phyloP scores from a whole-genome alignment of 2,888 invertebrate genomes.

The Hypomecis atomaria region DNA sequence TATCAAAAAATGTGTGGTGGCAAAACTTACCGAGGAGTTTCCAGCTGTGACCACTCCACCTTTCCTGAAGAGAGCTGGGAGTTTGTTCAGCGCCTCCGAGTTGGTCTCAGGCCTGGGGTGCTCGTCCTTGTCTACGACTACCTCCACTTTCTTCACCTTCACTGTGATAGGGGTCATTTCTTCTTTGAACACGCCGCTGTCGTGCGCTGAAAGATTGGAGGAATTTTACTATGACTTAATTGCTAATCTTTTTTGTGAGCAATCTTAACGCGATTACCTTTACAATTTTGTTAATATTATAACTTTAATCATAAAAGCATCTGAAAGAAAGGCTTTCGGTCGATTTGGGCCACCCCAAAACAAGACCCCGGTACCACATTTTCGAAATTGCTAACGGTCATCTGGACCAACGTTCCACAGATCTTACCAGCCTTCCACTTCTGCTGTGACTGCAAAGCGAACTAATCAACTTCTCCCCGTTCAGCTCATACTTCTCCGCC shows the following conservation, averaged over 20 bases:
- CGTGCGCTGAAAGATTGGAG: conserved; percentile 86
- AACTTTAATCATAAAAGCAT: too few relatives aligned
- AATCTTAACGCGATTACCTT: too few relatives aligned
- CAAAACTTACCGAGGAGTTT: conserved; percentile 90
- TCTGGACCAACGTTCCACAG: background rate
- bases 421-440: conserved; percentile 92
- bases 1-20: background rate
- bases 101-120: conserved; percentile 95
- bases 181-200: conserved; percentile 93
- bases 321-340: too few relatives aligned
- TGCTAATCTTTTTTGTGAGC: too few relatives aligned
- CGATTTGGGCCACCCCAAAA: too few relatives aligned
- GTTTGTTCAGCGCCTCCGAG: conserved; percentile 90
- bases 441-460: conserved; percentile 92
- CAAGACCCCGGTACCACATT: too few relatives aligned
- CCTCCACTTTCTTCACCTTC: conserved; percentile 92
- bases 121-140: conserved; percentile 93
- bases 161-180: conserved; percentile 94
- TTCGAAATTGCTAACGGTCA: background rate
- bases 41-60: conserved; percentile 98
- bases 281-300: too few relatives aligned
- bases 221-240: too few relatives aligned
- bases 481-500: conserved; percentile 91
- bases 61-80: conserved; percentile 95
- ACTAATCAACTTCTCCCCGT: conserved; percentile 93